Percentiles rank a stretch among this genome's conserved stretches.
These are phyloP conservation scores for Elysia chlorotica DNA, from an alignment of 1,140 invertebrate genomes.

Conservation along the genomic window DNA sequence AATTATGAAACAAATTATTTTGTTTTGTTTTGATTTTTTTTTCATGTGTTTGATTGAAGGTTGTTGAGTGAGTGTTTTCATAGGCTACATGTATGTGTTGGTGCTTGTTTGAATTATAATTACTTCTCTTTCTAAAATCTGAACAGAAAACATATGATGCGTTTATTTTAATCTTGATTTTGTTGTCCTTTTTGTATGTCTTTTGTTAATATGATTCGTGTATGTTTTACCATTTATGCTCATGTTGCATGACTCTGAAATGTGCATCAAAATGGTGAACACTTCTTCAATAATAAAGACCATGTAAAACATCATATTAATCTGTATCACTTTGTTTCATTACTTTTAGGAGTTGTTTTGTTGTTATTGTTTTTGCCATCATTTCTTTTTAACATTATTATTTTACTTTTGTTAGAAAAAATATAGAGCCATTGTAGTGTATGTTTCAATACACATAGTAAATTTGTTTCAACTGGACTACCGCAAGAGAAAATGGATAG, in stretches of 20 bases:
- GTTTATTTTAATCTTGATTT: not conserved
- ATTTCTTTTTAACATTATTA: not conserved
- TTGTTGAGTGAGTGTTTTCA: not conserved
- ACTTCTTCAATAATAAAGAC: not conserved
- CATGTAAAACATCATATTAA: not conserved
- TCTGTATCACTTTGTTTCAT: not conserved
- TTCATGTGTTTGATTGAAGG: not conserved
- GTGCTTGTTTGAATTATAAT: not conserved
- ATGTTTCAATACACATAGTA: too few relatives aligned
- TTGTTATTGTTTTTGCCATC: not conserved
- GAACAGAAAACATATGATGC: not conserved
- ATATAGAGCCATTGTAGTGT: too few relatives aligned
- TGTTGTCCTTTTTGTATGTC: not conserved
- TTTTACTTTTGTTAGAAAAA: constrained; percentile 9
- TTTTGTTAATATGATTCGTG: not conserved
- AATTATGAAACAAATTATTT: not conserved
- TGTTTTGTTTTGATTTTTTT: not conserved
- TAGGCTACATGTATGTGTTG: not conserved
- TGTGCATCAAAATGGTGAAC: not conserved
- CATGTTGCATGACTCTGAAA: not conserved
- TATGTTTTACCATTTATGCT: not conserved
- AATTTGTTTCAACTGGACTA: too few relatives aligned
- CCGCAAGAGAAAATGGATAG: too few relatives aligned
- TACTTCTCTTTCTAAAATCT: not conserved
- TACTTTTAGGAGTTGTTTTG: too few relatives aligned